Conservation (phyloP, 2,888 invertebrate species). For the Drosophila kanekoi region DNA sequence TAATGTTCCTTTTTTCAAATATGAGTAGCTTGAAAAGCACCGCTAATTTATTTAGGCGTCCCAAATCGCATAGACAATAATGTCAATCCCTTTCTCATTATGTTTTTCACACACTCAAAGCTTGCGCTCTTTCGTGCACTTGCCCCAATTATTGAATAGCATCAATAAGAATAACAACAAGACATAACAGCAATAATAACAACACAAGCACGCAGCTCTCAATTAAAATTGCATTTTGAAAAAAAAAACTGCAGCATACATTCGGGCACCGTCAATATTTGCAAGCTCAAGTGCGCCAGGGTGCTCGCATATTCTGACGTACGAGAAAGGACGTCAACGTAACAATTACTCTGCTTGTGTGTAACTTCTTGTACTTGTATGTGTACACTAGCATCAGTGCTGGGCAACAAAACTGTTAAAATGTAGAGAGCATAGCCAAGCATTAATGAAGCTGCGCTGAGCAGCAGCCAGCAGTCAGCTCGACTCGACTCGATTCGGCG, state of each 20-base stretch:
- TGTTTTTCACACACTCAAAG: conserved; percentile 13
- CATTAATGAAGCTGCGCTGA: conserved; percentile 57
- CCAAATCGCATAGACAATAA: background rate
- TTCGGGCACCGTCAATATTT: conserved; percentile 59
- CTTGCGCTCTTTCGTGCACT: conserved; percentile 28
- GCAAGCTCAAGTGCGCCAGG: conserved; percentile 53
- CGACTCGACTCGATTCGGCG: conserved; percentile 41
- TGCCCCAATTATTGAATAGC: conserved; percentile 67
- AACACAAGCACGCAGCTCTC: conserved; percentile 46
- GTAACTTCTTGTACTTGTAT: conserved; percentile 27
- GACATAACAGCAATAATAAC: conserved; percentile 11
- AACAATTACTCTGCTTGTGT: conserved; percentile 41
- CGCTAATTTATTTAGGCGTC: background rate
- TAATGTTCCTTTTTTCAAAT: background rate
- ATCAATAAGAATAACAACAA: conserved; percentile 38
- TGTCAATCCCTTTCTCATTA: background rate
- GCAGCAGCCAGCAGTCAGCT: conserved; percentile 14
- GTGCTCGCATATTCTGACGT: conserved; percentile 46
- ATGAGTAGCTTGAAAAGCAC: too few relatives aligned
- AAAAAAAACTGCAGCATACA: conserved; percentile 56
- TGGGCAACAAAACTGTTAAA: conserved; percentile 49
- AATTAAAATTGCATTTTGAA: conserved; percentile 64
- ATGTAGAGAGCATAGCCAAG: conserved; percentile 43
- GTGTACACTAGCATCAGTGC: conserved; percentile 37
- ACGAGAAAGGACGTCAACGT: conserved; percentile 51